Base-by-base conservation (phyloP, 35 echinoderm and acorn worm genomes). In the Ptychodera flava region DNA sequence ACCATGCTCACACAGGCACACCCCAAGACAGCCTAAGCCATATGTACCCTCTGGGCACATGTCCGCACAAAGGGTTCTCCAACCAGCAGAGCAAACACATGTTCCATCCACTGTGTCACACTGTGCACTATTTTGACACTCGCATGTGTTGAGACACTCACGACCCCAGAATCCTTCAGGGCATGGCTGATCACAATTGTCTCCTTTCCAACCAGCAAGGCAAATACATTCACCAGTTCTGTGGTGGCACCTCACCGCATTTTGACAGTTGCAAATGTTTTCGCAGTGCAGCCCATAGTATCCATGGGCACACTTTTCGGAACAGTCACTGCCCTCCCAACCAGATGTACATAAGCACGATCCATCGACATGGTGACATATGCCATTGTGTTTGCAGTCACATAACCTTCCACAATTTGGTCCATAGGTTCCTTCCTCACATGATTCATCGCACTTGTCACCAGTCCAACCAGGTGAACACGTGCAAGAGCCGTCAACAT, bases 401-500 rank as follows among this genome's bases (percentile, higher is more conserved):
- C 96, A 99, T 81, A 91, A 34, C 12, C 91, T 78, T 33, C 34
- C 34, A 77, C 96, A 99, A 34, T 92, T 84, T 0, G 37, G 85
- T 28, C 96, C 96, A 86, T 79, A 99, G 0, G 78, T 83, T 16
- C 86, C 93, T 33, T 78, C 81, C 32, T 16, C 22, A 36, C 96
- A 99, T 29, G 38, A 85, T 30, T 83, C 29, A 34, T 91, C 86
- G 78, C 96, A 99, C 15, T 78, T 78, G 28, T 35, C 35, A 0
- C 96, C 96, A 29, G 30, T 78, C 96, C 96, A 99, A 28, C 96
- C 96, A 30, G 88, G 80, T 28, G 64, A 31, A 32, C 96, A 99
- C 0, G 91, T 86, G 45, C 96, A 99, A 32, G 84, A 34, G 28
- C 96, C 96, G 31, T 89, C 80, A 36, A 99, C 83, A 31, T 85